Percentiles rank a stretch among this genome's conserved stretches.
Evolutionary conservation across 2,113 vertebrate genomes (phyloP).

Genomic region (Camelus bactrianus): DNA sequence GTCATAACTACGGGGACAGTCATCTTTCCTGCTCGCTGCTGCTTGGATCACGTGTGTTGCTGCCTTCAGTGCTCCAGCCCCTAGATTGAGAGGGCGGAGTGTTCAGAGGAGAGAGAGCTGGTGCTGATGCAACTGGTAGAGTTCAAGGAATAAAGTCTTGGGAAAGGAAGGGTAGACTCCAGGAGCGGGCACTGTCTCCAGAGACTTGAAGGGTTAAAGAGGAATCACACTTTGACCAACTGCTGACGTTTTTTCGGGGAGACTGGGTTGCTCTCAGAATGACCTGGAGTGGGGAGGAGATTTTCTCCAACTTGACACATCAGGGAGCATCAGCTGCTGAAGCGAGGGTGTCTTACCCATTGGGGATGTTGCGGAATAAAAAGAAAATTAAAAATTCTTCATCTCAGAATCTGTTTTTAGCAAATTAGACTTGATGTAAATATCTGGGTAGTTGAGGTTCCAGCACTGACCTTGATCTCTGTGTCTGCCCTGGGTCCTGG

Average conservation of each 20-base stretch:
- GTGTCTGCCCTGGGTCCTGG: neutral
- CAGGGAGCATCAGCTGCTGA: neutral
- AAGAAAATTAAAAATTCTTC: neutral
- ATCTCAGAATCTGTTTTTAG: neutral
- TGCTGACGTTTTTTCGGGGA: neutral
- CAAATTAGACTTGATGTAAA: neutral
- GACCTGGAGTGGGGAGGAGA: fast-evolving
- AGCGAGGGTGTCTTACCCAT: neutral
- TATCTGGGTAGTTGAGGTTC: neutral
- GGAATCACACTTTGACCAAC: neutral
- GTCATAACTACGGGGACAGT: neutral
- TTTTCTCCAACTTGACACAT: neutral
- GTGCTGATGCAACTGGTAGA: too few relatives aligned
- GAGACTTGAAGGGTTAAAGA: neutral
- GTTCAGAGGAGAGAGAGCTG: neutral
- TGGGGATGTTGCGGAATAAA: neutral
- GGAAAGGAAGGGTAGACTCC: neutral
- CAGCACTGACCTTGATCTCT: neutral
- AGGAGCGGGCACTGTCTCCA: fast-evolving
- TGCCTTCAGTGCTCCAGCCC: neutral
- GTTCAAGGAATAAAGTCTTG: neutral
- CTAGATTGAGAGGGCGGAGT: too few relatives aligned
- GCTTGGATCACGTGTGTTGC: neutral
- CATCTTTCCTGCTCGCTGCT: neutral
- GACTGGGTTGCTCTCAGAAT: neutral